phyloP scores from a whole-genome alignment of 2,797 vertebrate species.

The Macropodus opercularis region DNA sequence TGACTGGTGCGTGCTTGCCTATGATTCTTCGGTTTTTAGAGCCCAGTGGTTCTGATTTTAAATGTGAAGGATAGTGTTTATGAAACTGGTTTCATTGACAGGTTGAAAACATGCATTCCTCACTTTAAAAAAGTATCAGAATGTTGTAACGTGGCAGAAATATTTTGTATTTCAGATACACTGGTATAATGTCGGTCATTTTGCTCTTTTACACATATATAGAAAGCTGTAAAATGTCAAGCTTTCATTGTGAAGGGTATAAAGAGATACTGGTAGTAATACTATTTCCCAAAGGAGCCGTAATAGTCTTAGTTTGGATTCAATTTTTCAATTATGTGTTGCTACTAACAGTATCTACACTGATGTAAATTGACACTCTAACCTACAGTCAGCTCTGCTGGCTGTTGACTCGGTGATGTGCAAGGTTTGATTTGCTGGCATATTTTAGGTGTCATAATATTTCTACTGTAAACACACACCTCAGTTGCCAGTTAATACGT shows the following conservation, averaged over 20 bases:
- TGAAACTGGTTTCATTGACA: constrained; percentile 12
- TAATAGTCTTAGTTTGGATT: constrained; percentile 38
- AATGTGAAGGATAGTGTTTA: constrained; percentile 19
- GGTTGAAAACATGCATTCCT: neutral
- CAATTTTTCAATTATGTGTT: constrained; percentile 1
- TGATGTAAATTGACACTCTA: neutral
- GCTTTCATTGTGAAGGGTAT: constrained; percentile 11
- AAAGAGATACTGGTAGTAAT: constrained; percentile 17
- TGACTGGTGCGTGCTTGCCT: constrained; percentile 17
- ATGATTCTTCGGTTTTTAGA: constrained; percentile 40
- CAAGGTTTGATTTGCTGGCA: neutral
- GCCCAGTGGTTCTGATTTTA: constrained; percentile 6
- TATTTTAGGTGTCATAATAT: neutral
- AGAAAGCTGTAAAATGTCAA: constrained; percentile 8
- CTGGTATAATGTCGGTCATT: neutral
- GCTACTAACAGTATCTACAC: neutral
- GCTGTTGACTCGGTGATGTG: neutral
- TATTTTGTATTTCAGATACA: constrained; percentile 10
- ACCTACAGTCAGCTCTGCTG: neutral
- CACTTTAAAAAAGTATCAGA: neutral
- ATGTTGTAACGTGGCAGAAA: constrained; percentile 1
- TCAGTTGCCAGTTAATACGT: constrained; percentile 10
- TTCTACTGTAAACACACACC: neutral
- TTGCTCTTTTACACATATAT: neutral
- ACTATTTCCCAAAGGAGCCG: constrained; percentile 14